Evolutionary conservation across 2,113 vertebrate species (phyloP), one percentile per base, ranked within the genome.

Genomic region (Apteryx owenii): DNA sequence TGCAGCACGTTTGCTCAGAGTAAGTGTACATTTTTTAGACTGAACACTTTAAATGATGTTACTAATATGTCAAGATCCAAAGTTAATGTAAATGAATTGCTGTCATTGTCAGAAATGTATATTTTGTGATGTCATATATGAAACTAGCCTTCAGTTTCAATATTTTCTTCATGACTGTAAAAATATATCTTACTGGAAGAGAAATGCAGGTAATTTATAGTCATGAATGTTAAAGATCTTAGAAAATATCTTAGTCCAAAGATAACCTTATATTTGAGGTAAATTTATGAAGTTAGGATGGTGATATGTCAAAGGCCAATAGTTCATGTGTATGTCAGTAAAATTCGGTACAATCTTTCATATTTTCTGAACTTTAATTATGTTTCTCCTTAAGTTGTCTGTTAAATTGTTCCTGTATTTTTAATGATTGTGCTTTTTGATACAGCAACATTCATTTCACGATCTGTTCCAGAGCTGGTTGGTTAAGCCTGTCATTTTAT

Each of bases 131-230:
- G 80, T 51, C 60, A 82, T 42, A 66, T 77, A 77, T 22, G 64
- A 95, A 95, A 88, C 86, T 83, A 89, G 31, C 60, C 84, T 90
- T 89, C 69, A 85, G 50, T n/a, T 36, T 85, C 60, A 53, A 88
- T 60, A 88, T 54, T 90, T 82, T 71, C 75, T 81, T 90, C 53
- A 29, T 36, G 72, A 25, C 70, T 83, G 50, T 64, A 65, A 40
- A 65, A n/a, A 48, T 51, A 31, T 81, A 50, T 89, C 66, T 89
- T 36, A n/a, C 68, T 60, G 38, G 38, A 50, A 85, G 50, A 64
- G 42, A 93, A 90, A 81, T 64, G 26, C 9, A 76, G 56, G 51
- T 9, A 91, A 75, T 58, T 84, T 90, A 70, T 81, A 10, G 9
- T 71, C 72, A 86, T 29, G 86, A 75, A 90, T 90, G 69, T 46